Evolutionary conservation across 2,113 vertebrate species (phyloP), one percentile per base, ranked within the genome.

Genomic region (Mormoops blainvillei): DNA sequence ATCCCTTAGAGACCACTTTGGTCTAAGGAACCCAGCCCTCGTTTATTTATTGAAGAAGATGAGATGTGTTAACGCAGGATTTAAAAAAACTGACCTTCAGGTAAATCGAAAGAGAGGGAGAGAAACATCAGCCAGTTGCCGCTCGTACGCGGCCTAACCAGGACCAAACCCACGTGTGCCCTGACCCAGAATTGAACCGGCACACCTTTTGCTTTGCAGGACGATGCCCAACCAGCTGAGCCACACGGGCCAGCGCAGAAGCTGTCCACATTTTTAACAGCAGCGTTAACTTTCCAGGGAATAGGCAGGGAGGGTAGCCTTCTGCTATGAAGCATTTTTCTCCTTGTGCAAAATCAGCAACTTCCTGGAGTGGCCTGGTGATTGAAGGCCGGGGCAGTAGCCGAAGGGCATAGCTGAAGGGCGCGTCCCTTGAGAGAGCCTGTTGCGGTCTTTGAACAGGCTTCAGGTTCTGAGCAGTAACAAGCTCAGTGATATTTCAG

Each of bases 1-100:
- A 28, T 14, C 2, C n/a, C 16, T 48, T 0, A 2, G 45, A 52
- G 43, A 36, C 45, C 15, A 0, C 67, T n/a, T 10, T 0, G 0
- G 81, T 15, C 63, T 13, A 0, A 74, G 81, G 22, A 54, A 26
- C 31, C 22, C 18, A 1, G 13, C 5, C 43, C 18, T 93, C 11
- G 0, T n/a, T 52, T n/a, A 24, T 33, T 52, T 56, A 18, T 22
- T 38, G 45, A 61, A 33, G 87, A 38, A 22, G 61, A 20, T 3
- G 15, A 70, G 36, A 48, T 14, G 45, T 9, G 24, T 63, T 12
- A 1, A 45, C 2, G 1, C 0, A 4, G 78, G 43, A 1, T 36
- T 56, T 31, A 73, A 41, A 14, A 14, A 19, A 45, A 5, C 31
- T 43, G 43, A 43, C 65, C 41, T 43, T 80, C 19, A 2, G 45